Percentiles rank a stretch among this genome's conserved stretches.
phyloP scores from a whole-genome alignment of 2,888 invertebrate species.

The Mesopsocus fuscifrons region DNA sequence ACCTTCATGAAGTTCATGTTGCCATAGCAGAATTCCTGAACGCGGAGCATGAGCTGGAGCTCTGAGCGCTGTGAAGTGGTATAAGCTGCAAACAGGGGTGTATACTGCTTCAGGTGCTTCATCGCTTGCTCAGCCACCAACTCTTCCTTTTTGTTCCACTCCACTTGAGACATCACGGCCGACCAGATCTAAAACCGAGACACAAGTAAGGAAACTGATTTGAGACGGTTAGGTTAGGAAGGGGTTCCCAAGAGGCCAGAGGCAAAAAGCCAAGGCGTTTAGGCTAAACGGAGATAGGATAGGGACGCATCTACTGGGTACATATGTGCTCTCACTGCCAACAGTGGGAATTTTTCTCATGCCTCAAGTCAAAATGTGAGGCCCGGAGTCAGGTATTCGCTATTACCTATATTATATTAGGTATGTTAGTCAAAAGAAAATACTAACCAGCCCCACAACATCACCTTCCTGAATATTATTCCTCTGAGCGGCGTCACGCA shows the following conservation, averaged over 20 bases:
- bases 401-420: too few relatives aligned
- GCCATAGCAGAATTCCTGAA: conserved; percentile 96
- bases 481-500: conserved; percentile 68
- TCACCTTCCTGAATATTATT: conserved; percentile 81
- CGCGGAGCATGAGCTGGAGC: conserved; percentile 70
- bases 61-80: conserved; percentile 73
- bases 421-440: too few relatives aligned
- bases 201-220: too few relatives aligned
- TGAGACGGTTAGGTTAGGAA: too few relatives aligned
- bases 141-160: conserved; percentile 98
- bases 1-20: conserved; percentile 98
- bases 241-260: too few relatives aligned
- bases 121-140: conserved; percentile 88
- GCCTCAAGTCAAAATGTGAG: too few relatives aligned
- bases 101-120: conserved; percentile 71
- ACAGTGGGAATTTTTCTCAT: too few relatives aligned
- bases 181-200: conserved; percentile 64
- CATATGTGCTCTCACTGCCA: too few relatives aligned
- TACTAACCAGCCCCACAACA: conserved; percentile 62
- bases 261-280: too few relatives aligned
- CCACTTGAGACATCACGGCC: conserved; percentile 84
- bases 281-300: too few relatives aligned
- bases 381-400: too few relatives aligned
- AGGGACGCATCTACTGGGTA: too few relatives aligned
- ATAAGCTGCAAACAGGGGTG: conserved; percentile 71